Conservation (phyloP, 2,888 invertebrate species). For the Diaphora mendica region DNA sequence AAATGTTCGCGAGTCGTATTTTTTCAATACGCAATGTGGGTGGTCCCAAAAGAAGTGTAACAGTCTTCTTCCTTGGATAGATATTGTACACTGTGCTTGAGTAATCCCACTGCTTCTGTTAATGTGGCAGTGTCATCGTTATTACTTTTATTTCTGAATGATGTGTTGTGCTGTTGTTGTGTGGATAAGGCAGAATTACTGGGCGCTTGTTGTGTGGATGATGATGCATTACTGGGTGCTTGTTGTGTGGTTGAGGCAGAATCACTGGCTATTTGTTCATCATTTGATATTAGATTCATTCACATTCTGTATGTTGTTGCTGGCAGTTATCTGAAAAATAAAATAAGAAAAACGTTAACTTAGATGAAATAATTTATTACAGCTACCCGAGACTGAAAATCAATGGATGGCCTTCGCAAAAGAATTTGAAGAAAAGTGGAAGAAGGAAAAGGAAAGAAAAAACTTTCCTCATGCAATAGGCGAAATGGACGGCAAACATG, state of each 20-base stretch:
- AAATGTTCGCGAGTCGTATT: slow-evolving; percentile 33
- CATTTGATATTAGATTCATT: slow-evolving; percentile 21
- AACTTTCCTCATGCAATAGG: too few relatives aligned
- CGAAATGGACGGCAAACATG: slow-evolving; percentile 20
- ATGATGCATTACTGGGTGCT: slow-evolving; percentile 29
- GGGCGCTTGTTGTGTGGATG: slow-evolving; percentile 37
- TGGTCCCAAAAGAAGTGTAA: slow-evolving; percentile 37
- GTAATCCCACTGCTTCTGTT: slow-evolving; percentile 36
- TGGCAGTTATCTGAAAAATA: slow-evolving; percentile 16
- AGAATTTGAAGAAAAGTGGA: slow-evolving; percentile 16
- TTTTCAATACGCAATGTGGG: slow-evolving; percentile 38
- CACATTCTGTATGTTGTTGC: slow-evolving; percentile 21
- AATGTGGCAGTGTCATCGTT: slow-evolving; percentile 35
- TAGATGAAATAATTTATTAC: slow-evolving; percentile 1
- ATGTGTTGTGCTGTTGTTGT: slow-evolving; percentile 35
- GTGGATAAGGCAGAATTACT: slow-evolving; percentile 33
- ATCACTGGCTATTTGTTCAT: slow-evolving; percentile 23
- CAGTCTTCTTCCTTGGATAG: slow-evolving; percentile 38
- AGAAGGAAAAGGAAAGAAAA: not conserved
- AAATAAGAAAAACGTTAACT: slow-evolving; percentile 7
- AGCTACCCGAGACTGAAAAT: slow-evolving; percentile 18
- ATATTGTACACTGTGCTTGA: slow-evolving; percentile 42
- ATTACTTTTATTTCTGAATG: slow-evolving; percentile 33
- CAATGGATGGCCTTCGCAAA: too few relatives aligned
- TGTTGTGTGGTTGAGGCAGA: slow-evolving; percentile 31